Percentiles rank a stretch among this genome's conserved stretches.
Evolutionary conservation across 2,797 vertebrate genomes (phyloP).

Genomic region (Danio albolineatus): DNA sequence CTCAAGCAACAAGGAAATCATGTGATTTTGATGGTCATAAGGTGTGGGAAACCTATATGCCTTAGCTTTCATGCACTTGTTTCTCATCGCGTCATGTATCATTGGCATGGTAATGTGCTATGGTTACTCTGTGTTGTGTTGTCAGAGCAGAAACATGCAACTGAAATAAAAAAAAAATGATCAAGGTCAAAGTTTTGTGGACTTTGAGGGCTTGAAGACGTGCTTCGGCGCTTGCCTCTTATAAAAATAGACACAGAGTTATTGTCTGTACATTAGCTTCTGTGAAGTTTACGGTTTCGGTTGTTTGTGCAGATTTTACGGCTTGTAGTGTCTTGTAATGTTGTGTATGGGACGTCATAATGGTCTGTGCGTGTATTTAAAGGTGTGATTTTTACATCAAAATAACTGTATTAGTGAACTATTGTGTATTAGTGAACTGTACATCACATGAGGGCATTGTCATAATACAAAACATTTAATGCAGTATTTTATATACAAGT

Average conservation of each 20-base stretch:
- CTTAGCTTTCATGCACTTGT: neutral
- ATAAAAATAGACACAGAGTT: slow-evolving; percentile 1
- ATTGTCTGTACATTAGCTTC: neutral
- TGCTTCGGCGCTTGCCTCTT: neutral
- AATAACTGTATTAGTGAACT: neutral
- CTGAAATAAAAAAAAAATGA: neutral
- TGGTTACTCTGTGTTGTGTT: slow-evolving; percentile 25
- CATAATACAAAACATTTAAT: neutral
- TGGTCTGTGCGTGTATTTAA: neutral
- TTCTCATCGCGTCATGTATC: neutral
- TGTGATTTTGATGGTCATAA: neutral
- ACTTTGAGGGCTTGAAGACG: slow-evolving; percentile 28
- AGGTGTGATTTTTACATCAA: neutral
- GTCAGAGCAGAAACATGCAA: neutral
- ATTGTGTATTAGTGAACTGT: neutral
- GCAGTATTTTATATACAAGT: neutral
- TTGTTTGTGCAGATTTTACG: neutral
- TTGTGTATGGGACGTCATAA: neutral
- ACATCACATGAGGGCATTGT: slow-evolving; percentile 1
- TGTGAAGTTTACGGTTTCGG: slow-evolving; percentile 8
- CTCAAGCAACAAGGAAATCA: neutral
- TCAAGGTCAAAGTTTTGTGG: slow-evolving; percentile 24
- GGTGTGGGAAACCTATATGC: neutral
- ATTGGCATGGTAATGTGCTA: slow-evolving; percentile 30
- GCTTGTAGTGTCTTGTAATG: neutral